Base-by-base conservation (phyloP, 2,113 vertebrate species). In the Sialia sialis region DNA sequence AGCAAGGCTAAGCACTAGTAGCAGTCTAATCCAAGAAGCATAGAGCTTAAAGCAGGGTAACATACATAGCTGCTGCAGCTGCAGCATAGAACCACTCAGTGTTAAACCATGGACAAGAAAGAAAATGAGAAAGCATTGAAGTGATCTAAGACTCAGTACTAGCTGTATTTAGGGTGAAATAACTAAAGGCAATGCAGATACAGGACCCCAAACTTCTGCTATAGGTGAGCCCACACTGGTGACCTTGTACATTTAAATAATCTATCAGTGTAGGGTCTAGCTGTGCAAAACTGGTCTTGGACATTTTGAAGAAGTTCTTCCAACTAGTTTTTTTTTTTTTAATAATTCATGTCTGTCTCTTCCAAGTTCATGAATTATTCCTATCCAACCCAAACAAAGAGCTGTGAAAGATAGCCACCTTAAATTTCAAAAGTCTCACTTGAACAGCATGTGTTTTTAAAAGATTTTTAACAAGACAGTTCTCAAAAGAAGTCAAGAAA, bases 401-500 rank as follows among this genome's bases (percentile, higher is more conserved):
- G 39, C 49, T 52, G 68, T 58, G 51, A 73, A 88, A 48, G 27
- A 64, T 17, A 56, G 48, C 8, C 22, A 64, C n/a, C 26, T 38
- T 27, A 68, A 79, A 70, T 43, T 49, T 38, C 48, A 30, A 36
- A 86, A 70, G 43, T 58, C 32, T 30, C 80, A 93, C 80, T 58
- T 68, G n/a, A 86, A 94, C 17, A 60, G 29, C 21, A 62, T 5
- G 54, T 7, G 8, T 92, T 88, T 73, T 76, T 13, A 32, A 34
- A 32, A 73, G 11, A 68, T n/a, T 79, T 93, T 90, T 17, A 62
- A 73, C 44, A 18, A 18, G 39, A 48, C 0, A 3, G 4, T 48
- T 88, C 64, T 74, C 72, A 80, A 74, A 96, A 74, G 62, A 91
- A 72, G 17, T 41, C 34, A 73, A n/a, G 39, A 87, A 87, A 87